Conservation (phyloP, 64 coral and sea anemone genomes). For the Astreopora myriophthalma region DNA sequence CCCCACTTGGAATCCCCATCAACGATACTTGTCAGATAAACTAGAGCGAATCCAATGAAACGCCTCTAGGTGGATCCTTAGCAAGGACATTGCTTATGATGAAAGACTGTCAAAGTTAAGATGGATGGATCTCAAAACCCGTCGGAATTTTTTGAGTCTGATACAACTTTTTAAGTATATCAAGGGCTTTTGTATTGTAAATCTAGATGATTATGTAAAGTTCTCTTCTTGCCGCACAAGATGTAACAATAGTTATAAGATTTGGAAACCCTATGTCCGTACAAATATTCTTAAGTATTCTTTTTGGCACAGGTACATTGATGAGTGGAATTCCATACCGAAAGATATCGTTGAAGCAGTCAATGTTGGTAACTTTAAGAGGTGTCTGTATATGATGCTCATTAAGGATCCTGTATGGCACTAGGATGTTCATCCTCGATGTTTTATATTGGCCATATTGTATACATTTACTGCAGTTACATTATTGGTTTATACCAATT, state of each 20-base stretch:
- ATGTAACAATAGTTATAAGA: not conserved
- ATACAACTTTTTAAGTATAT: slow-evolving; percentile 22
- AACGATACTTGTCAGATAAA: slow-evolving; percentile 52
- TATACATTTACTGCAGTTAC: too few relatives aligned
- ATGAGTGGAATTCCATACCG: too few relatives aligned
- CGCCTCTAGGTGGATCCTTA: slow-evolving; percentile 11
- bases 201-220: not conserved
- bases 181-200: not conserved
- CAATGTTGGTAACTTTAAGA: too few relatives aligned
- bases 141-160: not conserved
- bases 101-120: slow-evolving; percentile 1
- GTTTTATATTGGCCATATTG: too few relatives aligned
- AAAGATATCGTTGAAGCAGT: too few relatives aligned
- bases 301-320: too few relatives aligned
- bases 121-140: slow-evolving; percentile 46
- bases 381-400: too few relatives aligned
- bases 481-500: too few relatives aligned
- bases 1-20: slow-evolving; percentile 11
- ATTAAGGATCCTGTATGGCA: too few relatives aligned
- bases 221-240: not conserved
- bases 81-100: slow-evolving; percentile 18
- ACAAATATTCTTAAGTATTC: too few relatives aligned
- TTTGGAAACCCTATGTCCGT: too few relatives aligned
- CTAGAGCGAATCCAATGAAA: slow-evolving; percentile 25
- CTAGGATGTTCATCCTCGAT: too few relatives aligned